Percentiles rank a stretch among this genome's conserved stretches.
Evolutionary conservation across 2,888 invertebrate species (phyloP).

Genomic region (Escarpia spicata): DNA sequence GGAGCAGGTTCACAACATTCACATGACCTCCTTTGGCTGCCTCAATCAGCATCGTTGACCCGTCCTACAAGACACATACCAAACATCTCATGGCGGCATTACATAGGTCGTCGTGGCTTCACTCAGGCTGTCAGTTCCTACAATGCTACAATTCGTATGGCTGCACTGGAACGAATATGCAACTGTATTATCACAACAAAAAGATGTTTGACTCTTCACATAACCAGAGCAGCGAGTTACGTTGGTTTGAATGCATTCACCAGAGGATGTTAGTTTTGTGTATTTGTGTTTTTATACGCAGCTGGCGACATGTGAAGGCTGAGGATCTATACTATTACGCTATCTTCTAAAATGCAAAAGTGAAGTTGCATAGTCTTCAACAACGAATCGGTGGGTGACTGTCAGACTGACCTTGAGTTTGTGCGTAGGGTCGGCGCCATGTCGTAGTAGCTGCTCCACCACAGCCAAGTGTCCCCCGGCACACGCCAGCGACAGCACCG

Average conservation of each 20-base stretch:
- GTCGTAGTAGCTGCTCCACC: conserved; percentile 88
- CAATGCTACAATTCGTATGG: too few relatives aligned
- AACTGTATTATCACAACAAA: neutral
- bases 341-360: too few relatives aligned
- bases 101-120: neutral
- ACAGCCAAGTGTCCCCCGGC: conserved; percentile 94
- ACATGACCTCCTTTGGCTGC: conserved; percentile 98
- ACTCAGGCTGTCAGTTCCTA: too few relatives aligned
- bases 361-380: too few relatives aligned
- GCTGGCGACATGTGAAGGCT: too few relatives aligned
- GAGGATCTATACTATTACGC: too few relatives aligned
- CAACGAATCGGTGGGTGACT: too few relatives aligned
- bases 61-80: conserved; percentile 77
- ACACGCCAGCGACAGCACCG: conserved; percentile 94
- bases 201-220: too few relatives aligned
- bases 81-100: neutral
- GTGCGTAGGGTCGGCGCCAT: conserved; percentile 94
- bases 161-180: neutral
- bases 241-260: too few relatives aligned
- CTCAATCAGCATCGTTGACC: conserved; percentile 97
- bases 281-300: too few relatives aligned
- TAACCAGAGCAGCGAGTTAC: too few relatives aligned
- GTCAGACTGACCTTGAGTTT: conserved; percentile 80
- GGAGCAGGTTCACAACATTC: conserved; percentile 89
- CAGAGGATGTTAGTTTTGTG: too few relatives aligned